A percentile compares a stretch with the other conserved stretches of the same genome.
Evolutionary conservation across 2,797 vertebrate species (phyloP).

Genomic region (Pyrocephalus nanus): DNA sequence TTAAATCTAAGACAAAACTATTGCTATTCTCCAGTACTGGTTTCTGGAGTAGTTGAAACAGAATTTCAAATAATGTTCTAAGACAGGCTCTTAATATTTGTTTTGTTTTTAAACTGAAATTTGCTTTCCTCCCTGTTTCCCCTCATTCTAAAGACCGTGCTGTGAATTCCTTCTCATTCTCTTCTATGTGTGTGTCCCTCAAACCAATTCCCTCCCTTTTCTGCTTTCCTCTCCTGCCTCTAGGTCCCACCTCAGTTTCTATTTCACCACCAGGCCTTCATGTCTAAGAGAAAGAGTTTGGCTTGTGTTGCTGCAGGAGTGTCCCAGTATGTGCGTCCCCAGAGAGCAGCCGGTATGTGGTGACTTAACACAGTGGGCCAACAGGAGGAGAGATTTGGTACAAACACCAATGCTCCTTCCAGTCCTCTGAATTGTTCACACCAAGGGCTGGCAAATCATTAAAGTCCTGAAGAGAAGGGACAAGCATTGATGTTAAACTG

Average conservation of each 20-base stretch:
- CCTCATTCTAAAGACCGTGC: background rate
- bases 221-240: background rate
- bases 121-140: background rate
- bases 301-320: background rate
- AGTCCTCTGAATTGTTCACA: background rate
- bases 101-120: background rate
- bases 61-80: background rate
- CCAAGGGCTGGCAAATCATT: background rate
- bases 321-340: rapidly evolving
- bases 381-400: background rate
- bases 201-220: background rate
- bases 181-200: background rate
- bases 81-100: background rate
- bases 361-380: background rate
- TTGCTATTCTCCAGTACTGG: background rate
- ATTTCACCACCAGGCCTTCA: background rate
- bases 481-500: background rate
- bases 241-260: background rate
- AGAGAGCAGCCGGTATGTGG: background rate
- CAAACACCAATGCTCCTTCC: background rate
- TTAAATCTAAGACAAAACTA: background rate
- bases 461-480: background rate
- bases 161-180: background rate
- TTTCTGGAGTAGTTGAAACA: background rate
- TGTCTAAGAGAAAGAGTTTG: background rate